Evolutionary conservation across 2,113 vertebrate species (phyloP), one percentile per base, ranked within the genome.

Genomic region (Nesoenas mayeri): DNA sequence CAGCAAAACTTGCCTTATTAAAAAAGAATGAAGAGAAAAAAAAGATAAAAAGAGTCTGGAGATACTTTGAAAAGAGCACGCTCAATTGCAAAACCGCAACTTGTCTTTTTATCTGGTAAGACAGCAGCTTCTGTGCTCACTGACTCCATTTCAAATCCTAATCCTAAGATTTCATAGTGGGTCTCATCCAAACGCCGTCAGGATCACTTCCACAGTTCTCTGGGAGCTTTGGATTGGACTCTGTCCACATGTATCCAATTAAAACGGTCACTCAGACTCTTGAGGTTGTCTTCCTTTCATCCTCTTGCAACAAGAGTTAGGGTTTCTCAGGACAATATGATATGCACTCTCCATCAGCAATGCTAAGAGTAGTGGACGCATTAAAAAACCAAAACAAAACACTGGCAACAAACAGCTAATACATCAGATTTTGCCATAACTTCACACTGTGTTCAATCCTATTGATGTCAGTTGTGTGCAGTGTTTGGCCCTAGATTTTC

Each of bases 361-460:
- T 2, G 7, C n/a, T 66, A 64, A 79, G 53, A 81, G 73, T 22
- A 86, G 86, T 69, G 77, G 61, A 44, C 83, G 32, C 29, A 25
- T 44, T 18, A 47, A 42, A 89, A 60, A 69, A 72, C 4, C 44
- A 47, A 47, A 47, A 47, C 44, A 47, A 47, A 53, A 10, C 60
- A 69, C 70, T 73, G 75, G 65, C 84, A 86, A 32, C 67, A 61
- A 91, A 19, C 65, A 81, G 44, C 53, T 75, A 88, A 81, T 62
- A 47, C 85, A 92, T 75, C 72, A 94, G 65, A 95, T 91, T 88
- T 91, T 91, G 85, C 93, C 80, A 89, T 96, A 94, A 96, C 83
- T 95, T 96, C 96, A 97, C 93, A 96, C 83, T 92, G 65, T 88
- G 88, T 54, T 96, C 90, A 81, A 15, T 91, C 61, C 95, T 87